Conservation (phyloP, 2,888 invertebrate species). For the Pandemis cinnamomeana region DNA sequence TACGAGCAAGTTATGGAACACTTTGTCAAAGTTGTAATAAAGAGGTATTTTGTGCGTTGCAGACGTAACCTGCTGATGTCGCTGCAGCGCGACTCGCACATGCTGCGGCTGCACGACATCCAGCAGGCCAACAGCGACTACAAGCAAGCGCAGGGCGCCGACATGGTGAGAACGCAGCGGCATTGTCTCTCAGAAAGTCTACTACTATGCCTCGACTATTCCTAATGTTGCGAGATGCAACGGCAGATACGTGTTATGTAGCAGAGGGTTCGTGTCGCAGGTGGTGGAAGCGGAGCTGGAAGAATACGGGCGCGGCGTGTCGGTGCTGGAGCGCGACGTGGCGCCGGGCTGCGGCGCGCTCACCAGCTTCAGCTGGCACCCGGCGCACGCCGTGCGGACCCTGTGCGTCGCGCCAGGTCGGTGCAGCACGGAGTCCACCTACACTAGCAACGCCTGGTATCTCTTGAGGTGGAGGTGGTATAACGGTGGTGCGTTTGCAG, state of each 20-base stretch:
- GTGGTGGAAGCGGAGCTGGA: slow-evolving; percentile 59
- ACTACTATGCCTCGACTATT: too few relatives aligned
- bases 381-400: slow-evolving; percentile 90
- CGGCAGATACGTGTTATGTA: neutral
- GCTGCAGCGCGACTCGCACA: slow-evolving; percentile 90
- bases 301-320: slow-evolving; percentile 47
- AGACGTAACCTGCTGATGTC: slow-evolving; percentile 91
- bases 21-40: too few relatives aligned
- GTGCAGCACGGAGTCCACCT: slow-evolving; percentile 14
- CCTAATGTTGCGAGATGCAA: too few relatives aligned
- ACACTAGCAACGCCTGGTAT: too few relatives aligned
- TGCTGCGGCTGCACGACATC: slow-evolving; percentile 93
- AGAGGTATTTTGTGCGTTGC: slow-evolving; percentile 21
- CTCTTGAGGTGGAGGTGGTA: too few relatives aligned
- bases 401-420: slow-evolving; percentile 87
- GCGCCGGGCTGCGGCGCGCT: slow-evolving; percentile 62
- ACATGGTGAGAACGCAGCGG: slow-evolving; percentile 34
- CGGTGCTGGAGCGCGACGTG: too few relatives aligned
- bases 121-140: slow-evolving; percentile 72
- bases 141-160: slow-evolving; percentile 48
- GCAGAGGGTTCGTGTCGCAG: slow-evolving; percentile 45
- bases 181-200: too few relatives aligned
- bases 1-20: too few relatives aligned
- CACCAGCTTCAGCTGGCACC: slow-evolving; percentile 95
- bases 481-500: slow-evolving; percentile 57